Base-by-base conservation (phyloP, 2,888 invertebrate species). In the Temnothorax unifasciatus region DNA sequence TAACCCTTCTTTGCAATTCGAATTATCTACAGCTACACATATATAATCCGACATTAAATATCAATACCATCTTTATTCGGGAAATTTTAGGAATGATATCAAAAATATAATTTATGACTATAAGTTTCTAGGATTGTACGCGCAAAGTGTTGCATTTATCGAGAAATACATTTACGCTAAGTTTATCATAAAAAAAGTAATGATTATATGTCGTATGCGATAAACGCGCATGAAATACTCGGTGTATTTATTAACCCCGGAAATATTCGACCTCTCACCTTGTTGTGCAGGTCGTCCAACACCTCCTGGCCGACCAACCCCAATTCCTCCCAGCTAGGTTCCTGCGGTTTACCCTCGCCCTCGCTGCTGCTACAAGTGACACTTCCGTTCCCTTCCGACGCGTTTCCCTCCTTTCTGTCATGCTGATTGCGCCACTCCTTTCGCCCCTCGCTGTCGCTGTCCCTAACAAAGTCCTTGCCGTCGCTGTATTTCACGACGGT, bases 281-380 rank as follows among this genome's bases (percentile, higher is more conserved):
- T 97, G 87, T 97, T 97, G 90, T 97, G 96, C 68, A 97, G 95
- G 92, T 97, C 97, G 88, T 96, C 96, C 29, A 97, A 93, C 6
- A 96, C 96, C 84, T 96, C 96, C 83, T 95, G 95, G 71, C 96
- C 96, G 18, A 97, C 96, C 44, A 97, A 94, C 9, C 95, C 96
- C 57, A 96, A 93, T 52, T 96, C 96, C 91, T 97, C 97, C 97
- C 97, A 97, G 52, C 94, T 92, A 79, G 94, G 77, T 77, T 94
- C 94, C 6, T 89, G 89, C 18, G 85, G 69, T 69, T 85, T 90
- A 47, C 75, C 85, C 52, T 91, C 91, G 52, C 86, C 82, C 41
- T 92, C 91, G 59, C 87, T 91, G n/a, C 87, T 84, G n/a, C 83
- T 89, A 52, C 69, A 63, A 41, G 59, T 77, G 21, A 69, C 57